Evolutionary conservation across 1,140 invertebrate species (phyloP), one percentile per base, ranked within the genome.

Genomic region (Bombus sylvicola): DNA sequence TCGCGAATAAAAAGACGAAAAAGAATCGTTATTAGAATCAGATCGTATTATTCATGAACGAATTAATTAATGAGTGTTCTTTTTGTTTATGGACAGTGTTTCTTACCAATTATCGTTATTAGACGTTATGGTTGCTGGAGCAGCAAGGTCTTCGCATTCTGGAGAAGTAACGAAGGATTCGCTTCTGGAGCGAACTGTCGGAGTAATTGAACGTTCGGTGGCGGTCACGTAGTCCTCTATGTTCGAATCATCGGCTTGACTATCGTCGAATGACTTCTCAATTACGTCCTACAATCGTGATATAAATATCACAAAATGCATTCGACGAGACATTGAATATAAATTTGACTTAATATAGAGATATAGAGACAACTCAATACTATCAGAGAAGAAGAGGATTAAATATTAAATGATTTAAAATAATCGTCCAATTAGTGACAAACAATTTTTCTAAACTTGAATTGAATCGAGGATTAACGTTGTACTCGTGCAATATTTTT

Each of bases 161-260:
- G 96, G 97, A 2, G 96, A 96, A 6, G 96, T 97, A 76, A 97
- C 96, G 89, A 97, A 97, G 0, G 96, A 96, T 57, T 96, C 97
- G 31, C 96, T 97, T 68, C 96, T 92, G 13, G 96, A 97, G 85
- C 96, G 96, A 39, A 83, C 85, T 37, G 96, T 96, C 41, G 96
- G 96, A 77, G 95, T 96, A 13, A 93, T 95, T 15, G 97, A 97
- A 86, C 96, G 96, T 88, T 97, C 97, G 2, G 97, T 97, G n/a
- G 97, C 97, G 12, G 97, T 97, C 43, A 96, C 95, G 92, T 97
- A 97, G 77, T 96, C 96, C 72, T 97, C 97, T 77, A 96, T 95
- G 74, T 91, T 92, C 91, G 94, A 97, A 88, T 97, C 97, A 74
- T 97, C 97, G 77, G 96, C 94, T 79, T 66, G 34, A 76, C 82